Evolutionary conservation across 1,140 invertebrate genomes (phyloP), one percentile per base, ranked within the genome.

Genomic region (Aradophagus sp.): DNA sequence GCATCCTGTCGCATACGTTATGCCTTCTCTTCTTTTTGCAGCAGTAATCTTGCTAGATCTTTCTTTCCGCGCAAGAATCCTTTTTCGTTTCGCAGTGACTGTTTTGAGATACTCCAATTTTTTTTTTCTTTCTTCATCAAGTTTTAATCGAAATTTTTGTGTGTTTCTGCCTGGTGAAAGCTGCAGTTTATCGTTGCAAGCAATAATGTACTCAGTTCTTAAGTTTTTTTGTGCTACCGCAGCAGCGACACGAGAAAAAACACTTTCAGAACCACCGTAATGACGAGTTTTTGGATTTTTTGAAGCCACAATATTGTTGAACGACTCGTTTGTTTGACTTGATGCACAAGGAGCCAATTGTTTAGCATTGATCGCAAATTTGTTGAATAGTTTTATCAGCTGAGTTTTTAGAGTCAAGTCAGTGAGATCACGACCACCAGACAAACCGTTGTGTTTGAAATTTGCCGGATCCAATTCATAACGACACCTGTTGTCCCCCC

Each of bases 201-300:
- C 11, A 1, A 41, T 23, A 19, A 73, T 47, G 13, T 52, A 73
- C 5, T 32, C 19, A 10, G 45, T 52, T 13, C 63, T 39, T 16
- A 34, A 2, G 34, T 73, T 73, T 59, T 55, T 63, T 59, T 68
- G 63, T 12, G 42, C 42, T 8, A 68, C 65, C 12, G 58, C 45
- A 12, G 26, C 14, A n/a, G 52, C 58, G n/a, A 73, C 71, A 13
- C 63, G 31, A 7, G 15, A 34, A 31, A 11, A 13, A 13, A 58
- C 13, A 16, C 59, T 65, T 32, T 69, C 61, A 8, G 66, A 70
- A n/a, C 47, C 44, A 1, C 26, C 66, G 38, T 74, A 74, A 42
- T 42, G 61, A 12, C 14, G 34, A 17, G 26, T 32, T 53, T 74
- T 74, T 23, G 48, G 65, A 36, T 65, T 19, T 47, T 74, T 70